Evolutionary conservation across 2,888 invertebrate genomes (phyloP).

Genomic region (Sepiola atlantica): DNA sequence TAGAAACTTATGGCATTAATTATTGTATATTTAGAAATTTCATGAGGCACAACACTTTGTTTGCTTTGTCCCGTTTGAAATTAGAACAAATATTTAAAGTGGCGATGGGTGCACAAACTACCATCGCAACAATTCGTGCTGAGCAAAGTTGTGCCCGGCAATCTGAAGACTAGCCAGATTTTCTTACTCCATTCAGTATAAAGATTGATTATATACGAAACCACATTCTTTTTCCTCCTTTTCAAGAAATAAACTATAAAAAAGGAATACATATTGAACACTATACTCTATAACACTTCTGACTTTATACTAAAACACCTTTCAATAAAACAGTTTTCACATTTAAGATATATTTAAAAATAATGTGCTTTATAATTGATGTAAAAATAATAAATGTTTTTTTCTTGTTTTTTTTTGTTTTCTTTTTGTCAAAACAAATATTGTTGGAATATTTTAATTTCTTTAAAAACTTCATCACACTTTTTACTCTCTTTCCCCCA

Average conservation of each 20-base stretch:
- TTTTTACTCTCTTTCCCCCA: background rate
- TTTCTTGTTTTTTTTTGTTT: background rate
- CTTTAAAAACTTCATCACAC: background rate
- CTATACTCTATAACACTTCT: too few species aligned
- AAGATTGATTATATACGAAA: background rate
- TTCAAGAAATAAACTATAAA: background rate
- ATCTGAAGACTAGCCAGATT: background rate
- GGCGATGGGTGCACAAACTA: too few species aligned
- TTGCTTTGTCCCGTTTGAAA: too few species aligned
- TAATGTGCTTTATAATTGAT: background rate
- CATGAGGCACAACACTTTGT: too few species aligned
- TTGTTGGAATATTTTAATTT: slow-evolving; percentile 32
- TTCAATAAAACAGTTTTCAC: slow-evolving; percentile 32
- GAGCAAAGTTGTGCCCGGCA: too few species aligned
- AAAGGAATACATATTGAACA: background rate
- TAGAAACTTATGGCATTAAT: too few species aligned
- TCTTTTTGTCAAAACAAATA: background rate
- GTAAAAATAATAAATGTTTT: slow-evolving; percentile 32
- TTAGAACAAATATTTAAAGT: too few species aligned
- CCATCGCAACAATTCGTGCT: too few species aligned
- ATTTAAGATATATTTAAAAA: background rate
- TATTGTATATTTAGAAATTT: too few species aligned
- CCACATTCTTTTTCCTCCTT: background rate
- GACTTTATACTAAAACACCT: slow-evolving; percentile 11
- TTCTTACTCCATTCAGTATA: background rate